Conservation (phyloP, 2,113 vertebrate species). For the Cebus imitator region DNA sequence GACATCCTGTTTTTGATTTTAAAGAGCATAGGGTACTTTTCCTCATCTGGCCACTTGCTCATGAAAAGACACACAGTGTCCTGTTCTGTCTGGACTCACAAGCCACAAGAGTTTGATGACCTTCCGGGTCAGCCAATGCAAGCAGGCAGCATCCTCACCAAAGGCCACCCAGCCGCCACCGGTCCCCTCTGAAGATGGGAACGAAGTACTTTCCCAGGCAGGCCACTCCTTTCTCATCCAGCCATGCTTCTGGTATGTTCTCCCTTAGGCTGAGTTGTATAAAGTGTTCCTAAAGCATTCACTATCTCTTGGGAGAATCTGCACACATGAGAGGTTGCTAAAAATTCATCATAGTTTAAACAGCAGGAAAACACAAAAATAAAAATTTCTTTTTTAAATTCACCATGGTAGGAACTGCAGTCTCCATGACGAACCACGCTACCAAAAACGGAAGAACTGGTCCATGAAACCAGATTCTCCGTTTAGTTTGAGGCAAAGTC, state of each 20-base stretch:
- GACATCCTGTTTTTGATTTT: constrained; percentile 52
- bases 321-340: constrained; percentile 23
- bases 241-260: background rate
- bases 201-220: background rate
- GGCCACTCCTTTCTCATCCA: background rate
- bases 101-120: background rate
- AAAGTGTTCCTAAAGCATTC: background rate
- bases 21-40: constrained; percentile 27
- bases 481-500: background rate
- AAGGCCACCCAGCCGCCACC: background rate
- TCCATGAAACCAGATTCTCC: background rate
- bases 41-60: constrained; percentile 5
- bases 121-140: background rate
- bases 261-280: background rate
- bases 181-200: background rate
- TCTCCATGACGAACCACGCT: background rate
- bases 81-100: background rate
- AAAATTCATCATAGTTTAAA: background rate
- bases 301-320: background rate
- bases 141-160: background rate
- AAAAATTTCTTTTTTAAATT: background rate
- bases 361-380: too few species aligned
- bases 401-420: background rate
- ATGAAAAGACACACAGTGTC: background rate
- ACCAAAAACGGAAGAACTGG: background rate